Conservation (phyloP, 2,797 vertebrate species). For the Hypotaenidia okinawae region DNA sequence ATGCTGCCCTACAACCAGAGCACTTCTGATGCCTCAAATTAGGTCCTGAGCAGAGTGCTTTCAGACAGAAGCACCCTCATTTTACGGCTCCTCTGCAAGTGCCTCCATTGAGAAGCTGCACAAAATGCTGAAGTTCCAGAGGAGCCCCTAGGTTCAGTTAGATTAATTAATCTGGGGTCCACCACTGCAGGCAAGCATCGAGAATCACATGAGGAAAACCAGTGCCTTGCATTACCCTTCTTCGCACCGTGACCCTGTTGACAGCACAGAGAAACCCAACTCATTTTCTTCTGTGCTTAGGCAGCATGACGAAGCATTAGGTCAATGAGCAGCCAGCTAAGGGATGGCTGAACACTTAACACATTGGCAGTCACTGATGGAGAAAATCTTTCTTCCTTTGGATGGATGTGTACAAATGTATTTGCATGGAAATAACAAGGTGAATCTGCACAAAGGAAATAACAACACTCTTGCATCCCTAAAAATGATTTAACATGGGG, state of each 20-base stretch:
- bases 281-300: background rate
- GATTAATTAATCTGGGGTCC: background rate
- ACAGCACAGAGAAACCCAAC: background rate
- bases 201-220: background rate
- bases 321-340: background rate
- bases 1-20: background rate
- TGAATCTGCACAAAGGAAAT: background rate
- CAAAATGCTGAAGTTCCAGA: background rate
- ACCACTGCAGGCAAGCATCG: background rate
- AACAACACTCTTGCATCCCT: background rate
- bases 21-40: background rate
- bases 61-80: background rate
- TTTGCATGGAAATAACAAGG: background rate
- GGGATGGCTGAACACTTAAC: background rate
- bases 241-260: background rate
- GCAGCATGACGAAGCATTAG: background rate
- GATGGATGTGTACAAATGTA: background rate
- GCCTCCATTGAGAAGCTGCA: background rate
- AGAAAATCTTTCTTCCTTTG: background rate
- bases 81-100: background rate
- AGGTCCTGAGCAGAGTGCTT: background rate
- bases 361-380: background rate
- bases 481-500: background rate
- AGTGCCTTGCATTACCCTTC: background rate
- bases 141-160: fast-evolving